Evolutionary conservation across 2,113 vertebrate genomes (phyloP), one percentile per base, ranked within the genome.

Genomic region (Mesembrinibis cayennensis): DNA sequence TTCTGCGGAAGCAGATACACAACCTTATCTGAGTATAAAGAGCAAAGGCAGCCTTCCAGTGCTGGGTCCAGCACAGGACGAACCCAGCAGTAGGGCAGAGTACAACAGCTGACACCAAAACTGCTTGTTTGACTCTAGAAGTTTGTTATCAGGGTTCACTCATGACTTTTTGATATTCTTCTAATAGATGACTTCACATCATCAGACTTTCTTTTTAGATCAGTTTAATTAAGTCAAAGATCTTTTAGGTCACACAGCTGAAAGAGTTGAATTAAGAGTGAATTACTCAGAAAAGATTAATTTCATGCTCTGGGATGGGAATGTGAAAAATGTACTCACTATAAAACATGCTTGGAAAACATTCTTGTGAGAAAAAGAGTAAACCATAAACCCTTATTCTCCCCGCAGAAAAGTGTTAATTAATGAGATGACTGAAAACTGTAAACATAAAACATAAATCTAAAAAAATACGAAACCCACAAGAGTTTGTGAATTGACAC

Each of bases 241-340:
- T 19, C 13, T 62, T 94, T 91, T 30, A 91, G 84, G 32, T 26
- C 50, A 65, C 53, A 53, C 2, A 82, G 50, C 38, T 91, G 52
- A 86, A 85, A 79, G 29, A 87, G 53, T 85, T 94, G 38, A 38
- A 38, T 38, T 38, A 38, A 38, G 38, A 38, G 38, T 38, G 38
- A 90, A 94, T 73, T 80, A 85, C 53, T 77, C 53, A 94, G 73
- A 95, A 93, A 93, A 93, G 25, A 95, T 38, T 69, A 32, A 87
- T 95, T 87, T 89, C 65, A 94, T 47, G 66, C 55, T 90, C 53
- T 79, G 36, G 32, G 36, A 92, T 61, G 23, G 56, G 45, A 93
- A 91, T 7, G n/a, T 14, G 10, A 91, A 97, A 93, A 91, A 85
- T 30, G 9, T n/a, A 58, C 38, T 70, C 32, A 47, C 38, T 83